Percentiles rank a stretch among this genome's conserved stretches.
Conservation (phyloP, 2,888 invertebrate genomes). For the Lydus trimaculatus region DNA sequence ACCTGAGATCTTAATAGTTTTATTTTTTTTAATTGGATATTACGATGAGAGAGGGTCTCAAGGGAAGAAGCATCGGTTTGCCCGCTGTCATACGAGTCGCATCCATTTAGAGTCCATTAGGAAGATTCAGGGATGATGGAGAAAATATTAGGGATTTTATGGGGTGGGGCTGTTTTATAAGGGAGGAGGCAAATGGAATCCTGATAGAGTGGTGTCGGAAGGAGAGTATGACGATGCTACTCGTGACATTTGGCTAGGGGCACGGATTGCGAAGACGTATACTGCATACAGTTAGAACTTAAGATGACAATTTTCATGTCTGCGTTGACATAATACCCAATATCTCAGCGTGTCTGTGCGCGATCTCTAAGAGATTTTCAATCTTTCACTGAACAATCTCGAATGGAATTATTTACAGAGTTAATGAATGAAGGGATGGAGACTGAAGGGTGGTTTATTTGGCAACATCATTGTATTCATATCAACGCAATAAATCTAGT, state of each 20-base stretch:
- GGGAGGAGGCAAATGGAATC: slow-evolving; percentile 44
- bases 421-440: slow-evolving; percentile 29
- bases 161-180: slow-evolving; percentile 37
- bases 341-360: background rate
- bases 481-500: background rate
- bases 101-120: slow-evolving; percentile 60
- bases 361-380: slow-evolving; percentile 5
- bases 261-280: slow-evolving; percentile 51
- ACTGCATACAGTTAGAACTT: slow-evolving; percentile 41
- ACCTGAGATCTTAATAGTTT: slow-evolving; percentile 54
- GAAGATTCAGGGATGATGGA: slow-evolving; percentile 53
- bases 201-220: slow-evolving; percentile 46
- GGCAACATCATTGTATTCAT: background rate
- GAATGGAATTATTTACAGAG: slow-evolving; percentile 30
- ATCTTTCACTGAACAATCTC: background rate
- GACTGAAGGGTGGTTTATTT: background rate
- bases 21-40: slow-evolving; percentile 58
- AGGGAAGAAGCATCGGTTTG: slow-evolving; percentile 43
- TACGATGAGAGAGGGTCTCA: slow-evolving; percentile 39
- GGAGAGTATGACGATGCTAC: slow-evolving; percentile 33
- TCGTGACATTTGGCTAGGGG: slow-evolving; percentile 54
- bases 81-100: slow-evolving; percentile 54
- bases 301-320: slow-evolving; percentile 27
- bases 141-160: slow-evolving; percentile 53
- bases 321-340: slow-evolving; percentile 9